Evolutionary conservation across 1,140 invertebrate genomes (phyloP).

Genomic region (Cydia amplana): DNA sequence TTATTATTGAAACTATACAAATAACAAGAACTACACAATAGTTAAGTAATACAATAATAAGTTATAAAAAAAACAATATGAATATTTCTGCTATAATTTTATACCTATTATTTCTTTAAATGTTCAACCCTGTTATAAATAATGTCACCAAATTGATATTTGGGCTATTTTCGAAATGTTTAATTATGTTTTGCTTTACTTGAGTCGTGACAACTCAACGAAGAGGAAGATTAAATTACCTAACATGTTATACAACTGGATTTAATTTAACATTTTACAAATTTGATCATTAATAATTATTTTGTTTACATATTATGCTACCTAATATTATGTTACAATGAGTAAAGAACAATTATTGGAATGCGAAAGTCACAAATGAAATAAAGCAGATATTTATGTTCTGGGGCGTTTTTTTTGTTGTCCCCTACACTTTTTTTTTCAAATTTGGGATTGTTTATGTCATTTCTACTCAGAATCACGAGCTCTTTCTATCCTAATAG

Average conservation of each 20-base stretch:
- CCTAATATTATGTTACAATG: background rate
- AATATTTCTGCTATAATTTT: background rate
- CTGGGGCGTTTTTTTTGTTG: too few species aligned
- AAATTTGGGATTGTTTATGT: too few species aligned
- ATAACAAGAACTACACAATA: too few species aligned
- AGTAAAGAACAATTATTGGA: too few species aligned
- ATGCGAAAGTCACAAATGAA: too few species aligned
- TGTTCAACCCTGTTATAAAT: conserved; percentile 10
- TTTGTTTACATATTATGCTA: background rate
- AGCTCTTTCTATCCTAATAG: too few species aligned
- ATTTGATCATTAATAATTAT: background rate
- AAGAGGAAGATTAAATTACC: conserved; percentile 18
- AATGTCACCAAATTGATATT: conserved; percentile 15
- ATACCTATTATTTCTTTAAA: background rate
- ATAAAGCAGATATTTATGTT: too few species aligned
- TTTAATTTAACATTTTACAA: background rate
- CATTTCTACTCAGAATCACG: too few species aligned
- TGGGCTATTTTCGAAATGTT: background rate
- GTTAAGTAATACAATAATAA: background rate
- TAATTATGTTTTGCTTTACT: conserved; percentile 1
- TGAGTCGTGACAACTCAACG: conserved; percentile 1
- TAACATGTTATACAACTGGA: conserved; percentile 2
- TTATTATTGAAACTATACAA: too few species aligned
- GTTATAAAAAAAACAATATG: background rate
- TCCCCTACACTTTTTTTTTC: too few species aligned